phyloP scores from a whole-genome alignment of 2,888 invertebrate species.

The Caenorhabditis sp. region DNA sequence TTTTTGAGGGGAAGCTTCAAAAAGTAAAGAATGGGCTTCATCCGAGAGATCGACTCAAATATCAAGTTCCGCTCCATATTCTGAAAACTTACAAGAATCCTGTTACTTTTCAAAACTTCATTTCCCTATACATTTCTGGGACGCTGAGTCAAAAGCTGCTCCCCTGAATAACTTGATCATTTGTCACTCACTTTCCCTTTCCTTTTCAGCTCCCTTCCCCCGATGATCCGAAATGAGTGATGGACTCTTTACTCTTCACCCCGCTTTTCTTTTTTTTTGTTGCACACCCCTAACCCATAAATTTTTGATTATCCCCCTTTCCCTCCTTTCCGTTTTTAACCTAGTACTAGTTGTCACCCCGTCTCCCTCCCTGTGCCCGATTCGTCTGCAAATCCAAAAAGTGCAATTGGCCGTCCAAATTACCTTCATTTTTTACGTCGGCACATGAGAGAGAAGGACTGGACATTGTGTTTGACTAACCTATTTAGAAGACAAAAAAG shows the following conservation, averaged over 20 bases:
- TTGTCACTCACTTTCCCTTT: slow-evolving; percentile 44
- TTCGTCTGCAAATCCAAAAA: slow-evolving; percentile 48
- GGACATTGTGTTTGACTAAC: slow-evolving; percentile 53
- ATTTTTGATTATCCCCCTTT: slow-evolving; percentile 58
- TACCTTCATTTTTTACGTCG: slow-evolving; percentile 53
- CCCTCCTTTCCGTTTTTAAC: not conserved
- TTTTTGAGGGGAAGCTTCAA: too few relatives aligned
- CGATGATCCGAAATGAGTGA: slow-evolving; percentile 61
- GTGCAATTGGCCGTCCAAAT: slow-evolving; percentile 55
- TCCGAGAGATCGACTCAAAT: too few relatives aligned
- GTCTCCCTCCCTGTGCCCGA: not conserved
- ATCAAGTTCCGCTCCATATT: too few relatives aligned
- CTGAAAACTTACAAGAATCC: too few relatives aligned
- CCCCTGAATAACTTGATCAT: slow-evolving; percentile 41
- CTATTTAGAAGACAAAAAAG: slow-evolving; percentile 60
- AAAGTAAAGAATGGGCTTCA: too few relatives aligned
- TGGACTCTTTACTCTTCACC: slow-evolving; percentile 44
- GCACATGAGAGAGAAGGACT: slow-evolving; percentile 5
- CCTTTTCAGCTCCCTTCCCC: slow-evolving; percentile 41
- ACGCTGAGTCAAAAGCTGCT: slow-evolving; percentile 1
- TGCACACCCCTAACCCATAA: slow-evolving; percentile 41
- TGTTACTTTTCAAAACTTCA: not conserved
- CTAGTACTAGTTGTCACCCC: slow-evolving; percentile 23
- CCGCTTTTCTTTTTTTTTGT: slow-evolving; percentile 33
- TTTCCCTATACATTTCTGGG: not conserved